Conservation (phyloP, 2,797 vertebrate species). For the Enteromius treurensis region DNA sequence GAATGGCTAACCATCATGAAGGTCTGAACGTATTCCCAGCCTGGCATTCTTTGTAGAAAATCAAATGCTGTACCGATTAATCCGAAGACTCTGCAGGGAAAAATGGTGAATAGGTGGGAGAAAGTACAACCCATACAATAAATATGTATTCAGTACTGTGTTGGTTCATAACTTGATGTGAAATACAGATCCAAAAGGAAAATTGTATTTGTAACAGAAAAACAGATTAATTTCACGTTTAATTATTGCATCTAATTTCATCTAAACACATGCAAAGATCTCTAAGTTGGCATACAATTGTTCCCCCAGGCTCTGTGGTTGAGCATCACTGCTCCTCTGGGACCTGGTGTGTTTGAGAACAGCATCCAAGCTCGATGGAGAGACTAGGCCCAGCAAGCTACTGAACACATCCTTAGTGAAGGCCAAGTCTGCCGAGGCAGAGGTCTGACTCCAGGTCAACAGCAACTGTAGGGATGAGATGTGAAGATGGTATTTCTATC, state of each 20-base stretch:
- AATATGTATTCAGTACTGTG: background rate
- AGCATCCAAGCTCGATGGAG: slow-evolving; percentile 27
- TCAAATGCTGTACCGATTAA: slow-evolving; percentile 66
- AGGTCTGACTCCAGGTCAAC: slow-evolving; percentile 69
- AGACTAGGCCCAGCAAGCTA: slow-evolving; percentile 58
- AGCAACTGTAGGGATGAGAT: slow-evolving; percentile 63
- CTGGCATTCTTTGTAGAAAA: slow-evolving; percentile 65
- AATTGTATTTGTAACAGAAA: background rate
- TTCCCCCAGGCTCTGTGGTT: slow-evolving; percentile 68
- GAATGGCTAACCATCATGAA: slow-evolving; percentile 65
- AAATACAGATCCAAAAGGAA: background rate
- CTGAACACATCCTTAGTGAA: slow-evolving; percentile 68
- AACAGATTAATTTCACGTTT: background rate
- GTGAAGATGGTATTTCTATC: background rate
- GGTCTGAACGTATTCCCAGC: slow-evolving; percentile 62
- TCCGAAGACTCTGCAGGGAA: slow-evolving; percentile 68
- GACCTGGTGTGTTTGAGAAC: slow-evolving; percentile 26
- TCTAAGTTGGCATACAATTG: slow-evolving; percentile 70
- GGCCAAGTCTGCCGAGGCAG: slow-evolving; percentile 67
- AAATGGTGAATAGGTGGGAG: background rate
- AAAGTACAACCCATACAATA: background rate
- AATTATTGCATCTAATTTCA: background rate
- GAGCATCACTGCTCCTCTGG: slow-evolving; percentile 57
- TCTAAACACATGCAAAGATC: background rate
- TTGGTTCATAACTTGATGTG: background rate